These are phyloP conservation scores for Liasis olivaceus DNA, from an alignment of 2,797 vertebrate genomes.

Conservation along the genomic window DNA sequence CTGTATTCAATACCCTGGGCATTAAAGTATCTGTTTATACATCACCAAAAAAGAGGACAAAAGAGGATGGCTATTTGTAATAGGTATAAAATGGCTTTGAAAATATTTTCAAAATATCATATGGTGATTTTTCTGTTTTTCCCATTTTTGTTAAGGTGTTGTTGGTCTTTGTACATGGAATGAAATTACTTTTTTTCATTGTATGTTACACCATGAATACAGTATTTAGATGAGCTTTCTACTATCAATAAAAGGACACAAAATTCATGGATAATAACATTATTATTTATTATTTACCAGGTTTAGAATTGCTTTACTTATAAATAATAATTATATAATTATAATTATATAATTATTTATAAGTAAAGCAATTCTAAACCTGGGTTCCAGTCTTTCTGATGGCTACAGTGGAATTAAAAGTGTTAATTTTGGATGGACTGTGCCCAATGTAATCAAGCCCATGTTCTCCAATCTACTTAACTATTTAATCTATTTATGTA, in stretches of 20 bases:
- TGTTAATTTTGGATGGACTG: not conserved
- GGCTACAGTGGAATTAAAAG: not conserved
- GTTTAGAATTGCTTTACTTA: too few relatives aligned
- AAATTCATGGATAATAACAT: not conserved
- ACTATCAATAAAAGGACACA: not conserved
- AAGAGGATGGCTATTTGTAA: not conserved
- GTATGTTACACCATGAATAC: not conserved
- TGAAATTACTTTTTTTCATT: not conserved
- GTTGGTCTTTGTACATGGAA: not conserved
- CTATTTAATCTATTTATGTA: constrained; percentile 39
- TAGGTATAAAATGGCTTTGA: not conserved
- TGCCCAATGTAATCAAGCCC: not conserved
- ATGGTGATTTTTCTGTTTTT: not conserved
- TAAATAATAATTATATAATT: too few relatives aligned
- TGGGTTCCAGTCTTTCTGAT: not conserved
- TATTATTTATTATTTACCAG: not conserved
- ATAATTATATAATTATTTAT: not conserved
- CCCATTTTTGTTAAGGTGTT: not conserved
- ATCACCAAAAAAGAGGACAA: not conserved
- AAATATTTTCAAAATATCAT: not conserved
- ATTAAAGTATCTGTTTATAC: not conserved
- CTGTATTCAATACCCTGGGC: too few relatives aligned
- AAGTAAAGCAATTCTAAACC: not conserved
- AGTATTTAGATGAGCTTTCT: not conserved
- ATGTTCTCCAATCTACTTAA: rapidly evolving